Base-by-base conservation (phyloP, 2,888 invertebrate genomes). In the Terebella lapidaria region DNA sequence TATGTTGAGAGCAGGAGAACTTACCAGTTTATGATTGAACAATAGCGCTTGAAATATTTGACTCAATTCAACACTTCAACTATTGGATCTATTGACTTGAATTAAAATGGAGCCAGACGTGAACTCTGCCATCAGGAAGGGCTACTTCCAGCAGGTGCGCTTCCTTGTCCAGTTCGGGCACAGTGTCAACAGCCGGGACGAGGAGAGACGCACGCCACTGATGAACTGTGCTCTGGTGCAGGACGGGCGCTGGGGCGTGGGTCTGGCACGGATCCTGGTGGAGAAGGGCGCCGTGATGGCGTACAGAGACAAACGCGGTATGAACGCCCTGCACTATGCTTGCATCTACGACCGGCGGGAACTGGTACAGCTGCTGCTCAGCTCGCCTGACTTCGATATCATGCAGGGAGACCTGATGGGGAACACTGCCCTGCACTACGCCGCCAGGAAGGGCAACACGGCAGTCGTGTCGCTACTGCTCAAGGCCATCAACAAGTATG, bases 361-460 rank as follows among this genome's bases (percentile, higher is more conserved):
- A 22, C 64, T 79, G 54, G 69, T 68, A 10, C 65, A 61, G 35
- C 28, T 69, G 2, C 59, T 61, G 27, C 61, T 71, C 15, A 65
- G 62, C 25, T 77, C 78, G 3, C 70, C 74, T n/a, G 78, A 79
- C 63, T 79, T 74, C 61, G 70, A 76, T 62, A 59, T 79, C 5
- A 70, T 71, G 53, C 71, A 71, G 53, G 61, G 61, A 1, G 79
- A 79, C 61, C 69, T 64, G 60, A 61, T 66, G 35, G 78, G 79
- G 3, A 78, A 79, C 62, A 77, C 79, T 1, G 73, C 76, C 0
- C 68, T 79, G 24, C 78, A 78, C 63, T 78, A 77, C 58, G 74
- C 76, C 1, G 77, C 71, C 1, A 62, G 66, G 52, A 58, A 69
- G 1, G 76, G 76, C 20, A 73, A 74, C 61, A 49, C 60, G 2